Evolutionary conservation across 2,888 invertebrate species (phyloP).

Genomic region (Epistrophe eligans): DNA sequence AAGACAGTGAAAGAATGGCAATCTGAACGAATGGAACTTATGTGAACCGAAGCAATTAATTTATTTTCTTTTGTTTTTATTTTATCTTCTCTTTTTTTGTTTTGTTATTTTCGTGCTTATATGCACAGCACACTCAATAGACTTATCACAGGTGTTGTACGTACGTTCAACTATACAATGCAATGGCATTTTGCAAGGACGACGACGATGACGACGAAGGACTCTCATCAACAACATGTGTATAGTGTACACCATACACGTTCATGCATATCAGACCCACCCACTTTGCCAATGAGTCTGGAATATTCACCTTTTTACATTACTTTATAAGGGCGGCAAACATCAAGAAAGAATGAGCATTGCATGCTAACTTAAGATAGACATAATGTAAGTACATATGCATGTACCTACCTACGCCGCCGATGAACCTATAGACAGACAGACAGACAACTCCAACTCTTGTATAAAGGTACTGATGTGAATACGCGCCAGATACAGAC

Average conservation of each 20-base stretch:
- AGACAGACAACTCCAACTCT: constrained; percentile 6
- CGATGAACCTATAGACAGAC: background rate
- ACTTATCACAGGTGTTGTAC: constrained; percentile 14
- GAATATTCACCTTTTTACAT: background rate
- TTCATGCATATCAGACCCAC: background rate
- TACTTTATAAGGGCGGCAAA: background rate
- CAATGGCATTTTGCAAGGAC: constrained; percentile 12
- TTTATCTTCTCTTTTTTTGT: too few relatives aligned
- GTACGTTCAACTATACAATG: background rate
- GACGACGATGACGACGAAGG: background rate
- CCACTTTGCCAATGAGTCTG: background rate
- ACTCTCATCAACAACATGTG: constrained; percentile 1
- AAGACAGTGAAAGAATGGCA: background rate
- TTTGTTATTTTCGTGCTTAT: background rate
- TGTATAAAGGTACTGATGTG: background rate
- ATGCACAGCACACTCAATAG: constrained; percentile 8
- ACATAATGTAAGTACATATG: background rate
- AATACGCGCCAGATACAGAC: constrained; percentile 18
- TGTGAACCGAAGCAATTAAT: constrained; percentile 13
- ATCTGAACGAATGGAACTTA: background rate
- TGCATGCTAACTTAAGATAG: background rate
- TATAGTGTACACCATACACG: too few relatives aligned
- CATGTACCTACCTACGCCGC: background rate
- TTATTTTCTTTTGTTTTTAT: background rate
- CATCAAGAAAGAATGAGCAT: constrained; percentile 21